phyloP scores from a whole-genome alignment of 2,113 vertebrate genomes.

The Chloropsis hardwickii region DNA sequence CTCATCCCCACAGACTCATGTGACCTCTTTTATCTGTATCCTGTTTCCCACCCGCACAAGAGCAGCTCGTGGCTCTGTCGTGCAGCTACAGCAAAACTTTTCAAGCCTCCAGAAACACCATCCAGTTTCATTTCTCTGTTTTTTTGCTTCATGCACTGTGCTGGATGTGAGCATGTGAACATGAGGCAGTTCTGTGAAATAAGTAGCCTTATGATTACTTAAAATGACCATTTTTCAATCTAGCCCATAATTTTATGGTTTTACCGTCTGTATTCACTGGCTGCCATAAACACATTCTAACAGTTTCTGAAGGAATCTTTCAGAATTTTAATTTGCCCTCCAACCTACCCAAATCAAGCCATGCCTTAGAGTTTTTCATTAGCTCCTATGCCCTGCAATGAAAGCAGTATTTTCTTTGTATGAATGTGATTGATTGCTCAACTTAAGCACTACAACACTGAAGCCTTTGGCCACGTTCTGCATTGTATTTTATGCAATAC shows the following conservation, averaged over 20 bases:
- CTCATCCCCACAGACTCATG: background rate
- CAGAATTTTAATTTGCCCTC: background rate
- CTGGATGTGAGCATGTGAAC: background rate
- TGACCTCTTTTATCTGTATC: background rate
- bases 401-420: background rate
- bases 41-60: background rate
- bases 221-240: background rate
- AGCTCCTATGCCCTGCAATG: background rate
- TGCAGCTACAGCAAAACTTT: background rate
- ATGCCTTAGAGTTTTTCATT: background rate
- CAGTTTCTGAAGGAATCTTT: background rate
- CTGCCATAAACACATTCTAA: background rate
- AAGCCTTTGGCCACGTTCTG: background rate
- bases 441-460: background rate
- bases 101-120: background rate
- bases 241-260: background rate
- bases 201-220: background rate
- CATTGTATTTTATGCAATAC: background rate
- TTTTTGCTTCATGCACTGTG: background rate
- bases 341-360: background rate
- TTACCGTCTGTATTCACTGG: background rate
- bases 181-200: background rate
- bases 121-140: background rate
- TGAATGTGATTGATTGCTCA: background rate
- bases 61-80: background rate